phyloP scores from a whole-genome alignment of 2,888 invertebrate genomes.

The Alsophila aescularia region DNA sequence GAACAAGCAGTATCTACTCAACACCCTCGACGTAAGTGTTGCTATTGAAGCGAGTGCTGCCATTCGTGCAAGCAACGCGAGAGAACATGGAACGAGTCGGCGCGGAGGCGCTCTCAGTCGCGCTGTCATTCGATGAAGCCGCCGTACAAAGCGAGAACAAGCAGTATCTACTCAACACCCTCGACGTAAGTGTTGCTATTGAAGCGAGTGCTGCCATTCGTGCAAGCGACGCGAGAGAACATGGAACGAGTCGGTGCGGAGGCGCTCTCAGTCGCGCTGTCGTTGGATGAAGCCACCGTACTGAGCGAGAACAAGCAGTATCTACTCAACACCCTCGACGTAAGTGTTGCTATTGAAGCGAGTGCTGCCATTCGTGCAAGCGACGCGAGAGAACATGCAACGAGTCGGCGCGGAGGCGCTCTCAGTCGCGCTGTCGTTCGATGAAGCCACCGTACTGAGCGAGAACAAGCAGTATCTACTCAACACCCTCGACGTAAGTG shows the following conservation, averaged over 20 bases:
- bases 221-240: too few species aligned
- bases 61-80: too few species aligned
- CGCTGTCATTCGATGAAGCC: constrained; percentile 94
- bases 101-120: constrained; percentile 89
- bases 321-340: constrained; percentile 93
- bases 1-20: constrained; percentile 91
- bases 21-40: constrained; percentile 92
- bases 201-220: neutral
- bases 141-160: constrained; percentile 90
- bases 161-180: constrained; percentile 91
- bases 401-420: too few species aligned
- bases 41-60: neutral
- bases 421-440: too few species aligned
- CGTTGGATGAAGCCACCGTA: constrained; percentile 94
- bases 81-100: too few species aligned
- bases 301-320: constrained; percentile 91
- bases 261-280: constrained; percentile 92
- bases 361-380: neutral
- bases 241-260: constrained; percentile 48
- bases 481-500: too few species aligned
- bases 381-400: too few species aligned
- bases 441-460: too few species aligned
- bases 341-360: constrained; percentile 71
- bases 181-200: constrained; percentile 88
- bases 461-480: too few species aligned